These are phyloP conservation scores for human DNA, from an alignment of 2,113 vertebrate species.

Conservation along the genomic window GRCh38 chr2:5821501-5822000, in stretches of 20 bases:
- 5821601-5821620: neutral
- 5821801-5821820: neutral
- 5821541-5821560: neutral
- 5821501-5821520: neutral
- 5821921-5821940: neutral
- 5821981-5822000: neutral
- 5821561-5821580: neutral
- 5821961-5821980: neutral
- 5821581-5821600: neutral
- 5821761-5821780: neutral
- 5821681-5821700: neutral
- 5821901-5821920: neutral
- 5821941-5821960: neutral
- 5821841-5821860: neutral
- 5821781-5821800: neutral
- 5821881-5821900: neutral
- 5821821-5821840: neutral
- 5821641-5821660: neutral
- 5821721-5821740: neutral
- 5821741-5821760: neutral
- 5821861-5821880: too few species aligned
- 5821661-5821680: too few species aligned
- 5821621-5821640: neutral
- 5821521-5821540: too few species aligned
- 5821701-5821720: accelerated